phyloP scores from a whole-genome alignment of 2,888 invertebrate genomes.

The Hermaeophaga mercurialis region DNA sequence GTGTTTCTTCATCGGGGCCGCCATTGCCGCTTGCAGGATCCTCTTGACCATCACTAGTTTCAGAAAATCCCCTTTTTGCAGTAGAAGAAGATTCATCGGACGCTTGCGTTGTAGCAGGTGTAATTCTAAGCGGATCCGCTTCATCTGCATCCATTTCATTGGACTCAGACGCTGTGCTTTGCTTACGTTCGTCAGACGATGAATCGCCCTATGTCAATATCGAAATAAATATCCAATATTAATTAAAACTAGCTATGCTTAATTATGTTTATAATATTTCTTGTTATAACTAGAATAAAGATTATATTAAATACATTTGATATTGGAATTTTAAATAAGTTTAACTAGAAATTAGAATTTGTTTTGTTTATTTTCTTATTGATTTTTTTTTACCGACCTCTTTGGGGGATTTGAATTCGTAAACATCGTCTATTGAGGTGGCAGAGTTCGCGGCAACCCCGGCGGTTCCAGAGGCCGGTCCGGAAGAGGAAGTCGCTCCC shows the following conservation, averaged over 20 bases:
- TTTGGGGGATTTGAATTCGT: constrained; percentile 65
- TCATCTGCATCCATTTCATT: constrained; percentile 47
- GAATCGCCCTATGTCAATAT: constrained; percentile 16
- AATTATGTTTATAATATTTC: too few species aligned
- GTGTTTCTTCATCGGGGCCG: constrained; percentile 74
- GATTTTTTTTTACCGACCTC: constrained; percentile 53
- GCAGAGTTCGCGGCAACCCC: background rate
- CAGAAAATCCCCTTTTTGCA: constrained; percentile 60
- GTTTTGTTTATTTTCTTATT: background rate
- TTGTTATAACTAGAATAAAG: too few species aligned
- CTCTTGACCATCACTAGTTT: constrained; percentile 58
- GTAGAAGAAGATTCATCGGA: constrained; percentile 43
- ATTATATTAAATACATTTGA: too few species aligned
- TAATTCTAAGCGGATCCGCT: constrained; percentile 42
- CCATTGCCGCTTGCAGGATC: constrained; percentile 56
- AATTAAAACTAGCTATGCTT: too few species aligned
- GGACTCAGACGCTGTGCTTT: constrained; percentile 28
- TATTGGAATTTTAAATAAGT: background rate
- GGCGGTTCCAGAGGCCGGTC: constrained; percentile 41
- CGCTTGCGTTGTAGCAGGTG: constrained; percentile 37
- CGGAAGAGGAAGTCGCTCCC: constrained; percentile 29
- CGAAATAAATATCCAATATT: too few species aligned
- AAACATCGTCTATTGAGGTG: constrained; percentile 59
- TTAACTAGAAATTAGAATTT: background rate
- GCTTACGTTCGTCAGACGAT: constrained; percentile 22